Evolutionary conservation across 2,797 vertebrate species (phyloP), one percentile per base, ranked within the genome.

Genomic region (Synaphobranchus kaupii): DNA sequence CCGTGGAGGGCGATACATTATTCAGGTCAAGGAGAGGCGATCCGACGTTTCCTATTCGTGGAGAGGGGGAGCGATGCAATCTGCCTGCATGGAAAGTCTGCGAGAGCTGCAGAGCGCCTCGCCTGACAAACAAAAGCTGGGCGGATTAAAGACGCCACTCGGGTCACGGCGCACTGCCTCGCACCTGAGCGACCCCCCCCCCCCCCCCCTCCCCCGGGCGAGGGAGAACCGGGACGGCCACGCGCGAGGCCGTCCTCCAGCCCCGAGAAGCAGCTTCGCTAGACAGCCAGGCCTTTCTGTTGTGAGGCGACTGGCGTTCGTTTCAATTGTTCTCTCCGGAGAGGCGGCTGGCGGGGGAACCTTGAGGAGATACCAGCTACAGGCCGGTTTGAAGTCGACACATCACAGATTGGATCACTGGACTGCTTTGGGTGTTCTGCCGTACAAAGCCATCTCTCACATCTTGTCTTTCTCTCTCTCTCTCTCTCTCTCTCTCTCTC

Each of bases 21-120:
- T 83, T 83, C 82, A 83, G 82, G 82, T 83, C 82, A 83, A 83
- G 50, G 82, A 83, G 82, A 83, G 22, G 52, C n/a, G 50, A 83
- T 83, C 82, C 7, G 12, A 3, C 15, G 28, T 12, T 83, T 83
- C 50, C 52, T 39, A 39, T 39, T 54, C n/a, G 50, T 34, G 50
- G 52, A 54, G 52, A 17, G 82, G 28, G 13, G 28, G 82, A 83
- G 52, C 8, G 22, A 28, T 10, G 22, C 82, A 48, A 50, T 81
- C 13, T 25, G 82, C 81, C 12, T 7, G 6, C 34, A 48, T 48
- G 1, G 76, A 22, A 80, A 48, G 44, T 50, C 47, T 22, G 47
- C 22, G 47, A 13, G 39, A 50, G 78, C 44, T 50, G 8, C 78
- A 81, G 44, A 2, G 78, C 20, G 4, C 78, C 66, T 15, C 31